Percentiles rank a stretch among this genome's conserved stretches.
Evolutionary conservation across 2,797 vertebrate species (phyloP).

Genomic region (Euphonia xanthogaster): DNA sequence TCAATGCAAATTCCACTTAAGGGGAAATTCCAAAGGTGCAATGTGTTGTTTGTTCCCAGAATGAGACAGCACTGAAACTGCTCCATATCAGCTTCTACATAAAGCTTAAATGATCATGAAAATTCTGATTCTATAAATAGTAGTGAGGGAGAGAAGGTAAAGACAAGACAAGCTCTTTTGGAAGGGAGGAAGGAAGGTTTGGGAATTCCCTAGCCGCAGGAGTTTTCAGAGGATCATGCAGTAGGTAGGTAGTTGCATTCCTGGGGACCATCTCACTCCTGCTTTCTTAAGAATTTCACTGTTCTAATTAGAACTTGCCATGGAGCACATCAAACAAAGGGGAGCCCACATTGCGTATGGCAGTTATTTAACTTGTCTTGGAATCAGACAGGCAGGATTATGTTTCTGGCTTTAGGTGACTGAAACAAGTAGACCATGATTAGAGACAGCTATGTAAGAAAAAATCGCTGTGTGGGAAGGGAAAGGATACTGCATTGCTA

Average conservation of each 20-base stretch:
- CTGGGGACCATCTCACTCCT: conserved; percentile 15
- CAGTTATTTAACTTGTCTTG: not conserved
- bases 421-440: not conserved
- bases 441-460: not conserved
- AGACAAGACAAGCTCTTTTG: not conserved
- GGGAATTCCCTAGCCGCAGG: not conserved
- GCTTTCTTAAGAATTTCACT: conserved; percentile 51
- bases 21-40: not conserved
- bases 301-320: conserved; percentile 48
- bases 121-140: not conserved
- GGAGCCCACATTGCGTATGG: not conserved
- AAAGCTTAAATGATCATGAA: not conserved
- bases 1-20: not conserved
- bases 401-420: not conserved
- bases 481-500: not conserved
- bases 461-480: not conserved
- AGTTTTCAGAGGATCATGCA: conserved; percentile 11
- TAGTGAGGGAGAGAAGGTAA: not conserved
- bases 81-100: not conserved
- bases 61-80: not conserved
- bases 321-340: conserved; percentile 18
- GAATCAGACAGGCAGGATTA: not conserved
- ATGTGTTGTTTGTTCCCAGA: not conserved
- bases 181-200: not conserved
- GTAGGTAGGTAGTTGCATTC: conserved; percentile 41